Percentiles rank a stretch among this genome's conserved stretches.
Conservation (phyloP, 1,140 invertebrate species). For the Drosophila setifemur region DNA sequence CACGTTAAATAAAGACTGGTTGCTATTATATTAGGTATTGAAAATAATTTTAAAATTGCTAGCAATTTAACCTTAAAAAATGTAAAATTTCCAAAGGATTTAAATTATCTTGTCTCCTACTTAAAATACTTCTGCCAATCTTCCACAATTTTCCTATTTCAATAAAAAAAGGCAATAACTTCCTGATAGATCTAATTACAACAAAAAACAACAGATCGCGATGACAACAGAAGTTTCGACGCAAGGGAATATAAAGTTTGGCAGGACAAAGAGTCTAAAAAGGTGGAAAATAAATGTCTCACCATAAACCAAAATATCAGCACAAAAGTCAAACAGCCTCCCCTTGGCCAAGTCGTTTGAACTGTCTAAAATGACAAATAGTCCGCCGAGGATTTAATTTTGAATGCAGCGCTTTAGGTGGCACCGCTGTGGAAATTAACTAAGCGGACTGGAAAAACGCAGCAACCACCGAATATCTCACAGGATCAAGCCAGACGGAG, state of each 20-base stretch:
- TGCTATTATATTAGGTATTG: no score
- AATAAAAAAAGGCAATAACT: slow-evolving; percentile 25
- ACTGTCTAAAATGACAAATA: slow-evolving; percentile 79
- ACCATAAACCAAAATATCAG: slow-evolving; percentile 64
- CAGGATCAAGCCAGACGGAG: slow-evolving; percentile 40
- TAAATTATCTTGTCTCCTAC: not conserved
- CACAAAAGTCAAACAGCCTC: slow-evolving; percentile 21
- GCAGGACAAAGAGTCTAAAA: not conserved
- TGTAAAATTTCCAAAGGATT: not conserved
- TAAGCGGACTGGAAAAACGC: slow-evolving; percentile 41
- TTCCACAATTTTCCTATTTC: not conserved
- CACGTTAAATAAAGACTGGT: no score
- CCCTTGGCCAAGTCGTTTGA: slow-evolving; percentile 42
- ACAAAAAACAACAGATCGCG: slow-evolving; percentile 55
- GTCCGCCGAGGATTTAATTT: slow-evolving; percentile 72
- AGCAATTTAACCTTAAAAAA: not conserved
- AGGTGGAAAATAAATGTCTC: slow-evolving; percentile 39
- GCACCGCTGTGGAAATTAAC: slow-evolving; percentile 68
- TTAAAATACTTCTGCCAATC: not conserved
- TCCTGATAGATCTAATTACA: slow-evolving; percentile 69
- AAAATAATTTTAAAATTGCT: not conserved
- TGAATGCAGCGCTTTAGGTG: slow-evolving; percentile 53
- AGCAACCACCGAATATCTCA: slow-evolving; percentile 64
- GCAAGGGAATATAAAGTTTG: slow-evolving; percentile 55
- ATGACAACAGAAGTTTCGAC: slow-evolving; percentile 58